Conservation (phyloP, 2,113 vertebrate genomes). For the Casuarius casuarius region DNA sequence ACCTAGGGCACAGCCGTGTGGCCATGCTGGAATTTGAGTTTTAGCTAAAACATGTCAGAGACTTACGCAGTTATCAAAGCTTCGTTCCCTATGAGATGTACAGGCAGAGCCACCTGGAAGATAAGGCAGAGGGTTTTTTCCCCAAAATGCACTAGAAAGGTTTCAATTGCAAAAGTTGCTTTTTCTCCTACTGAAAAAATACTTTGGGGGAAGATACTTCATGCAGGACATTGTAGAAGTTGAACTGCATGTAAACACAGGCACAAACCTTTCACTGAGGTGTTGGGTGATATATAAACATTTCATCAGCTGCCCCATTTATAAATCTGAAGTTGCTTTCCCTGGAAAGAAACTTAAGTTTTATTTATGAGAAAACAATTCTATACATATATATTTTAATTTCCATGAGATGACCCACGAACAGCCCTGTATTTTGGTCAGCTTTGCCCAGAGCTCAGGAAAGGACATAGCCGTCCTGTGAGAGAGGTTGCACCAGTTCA, state of each 20-base stretch:
- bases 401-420: neutral
- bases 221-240: neutral
- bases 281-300: neutral
- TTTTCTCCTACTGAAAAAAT: neutral
- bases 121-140: no score
- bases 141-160: no score
- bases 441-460: rapidly evolving
- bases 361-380: neutral
- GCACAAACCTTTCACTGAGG: neutral
- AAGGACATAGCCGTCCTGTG: neutral
- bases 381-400: neutral
- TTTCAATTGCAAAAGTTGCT: no score
- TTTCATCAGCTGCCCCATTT: neutral
- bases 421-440: neutral
- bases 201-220: neutral
- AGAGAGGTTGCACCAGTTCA: neutral
- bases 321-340: neutral
- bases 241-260: neutral
- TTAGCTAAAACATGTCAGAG: no score
- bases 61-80: no score
- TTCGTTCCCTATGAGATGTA: neutral
- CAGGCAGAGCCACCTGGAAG: neutral
- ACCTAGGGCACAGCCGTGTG: neutral
- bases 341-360: neutral
- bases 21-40: no score